phyloP scores from a whole-genome alignment of 1,140 invertebrate genomes.

The Calosoma granatense region DNA sequence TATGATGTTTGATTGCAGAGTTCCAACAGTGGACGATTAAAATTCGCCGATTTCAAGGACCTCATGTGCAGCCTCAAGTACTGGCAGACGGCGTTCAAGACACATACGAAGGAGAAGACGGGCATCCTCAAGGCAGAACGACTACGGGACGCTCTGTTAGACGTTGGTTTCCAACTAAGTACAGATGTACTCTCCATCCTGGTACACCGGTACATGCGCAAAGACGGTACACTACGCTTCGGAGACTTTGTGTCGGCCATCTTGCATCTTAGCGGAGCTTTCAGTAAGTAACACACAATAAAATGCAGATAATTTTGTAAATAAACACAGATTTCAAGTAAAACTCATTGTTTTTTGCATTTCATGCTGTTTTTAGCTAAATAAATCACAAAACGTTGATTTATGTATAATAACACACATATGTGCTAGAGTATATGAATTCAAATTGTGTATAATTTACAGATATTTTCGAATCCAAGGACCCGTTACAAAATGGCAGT shows the following conservation, averaged over 20 bases:
- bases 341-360: too few relatives aligned
- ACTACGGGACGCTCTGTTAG: slow-evolving; percentile 68
- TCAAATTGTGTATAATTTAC: slow-evolving; percentile 29
- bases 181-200: slow-evolving; percentile 73
- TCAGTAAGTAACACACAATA: slow-evolving; percentile 50
- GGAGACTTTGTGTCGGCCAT: slow-evolving; percentile 88
- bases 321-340: too few relatives aligned
- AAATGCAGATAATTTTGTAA: neutral
- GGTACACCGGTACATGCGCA: slow-evolving; percentile 80
- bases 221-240: slow-evolving; percentile 85
- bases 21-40: slow-evolving; percentile 68
- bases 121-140: slow-evolving; percentile 82
- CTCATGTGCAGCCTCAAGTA: slow-evolving; percentile 84
- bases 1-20: slow-evolving; percentile 49
- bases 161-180: slow-evolving; percentile 81
- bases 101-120: slow-evolving; percentile 83
- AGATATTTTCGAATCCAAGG: slow-evolving; percentile 73
- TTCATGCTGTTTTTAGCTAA: too few relatives aligned
- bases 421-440: too few relatives aligned
- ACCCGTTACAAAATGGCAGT: slow-evolving; percentile 69
- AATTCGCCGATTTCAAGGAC: slow-evolving; percentile 81
- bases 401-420: neutral
- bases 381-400: neutral
- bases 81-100: slow-evolving; percentile 86
- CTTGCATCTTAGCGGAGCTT: slow-evolving; percentile 77